Conservation (phyloP, 2,888 invertebrate species). For the Palloptera scutellata region DNA sequence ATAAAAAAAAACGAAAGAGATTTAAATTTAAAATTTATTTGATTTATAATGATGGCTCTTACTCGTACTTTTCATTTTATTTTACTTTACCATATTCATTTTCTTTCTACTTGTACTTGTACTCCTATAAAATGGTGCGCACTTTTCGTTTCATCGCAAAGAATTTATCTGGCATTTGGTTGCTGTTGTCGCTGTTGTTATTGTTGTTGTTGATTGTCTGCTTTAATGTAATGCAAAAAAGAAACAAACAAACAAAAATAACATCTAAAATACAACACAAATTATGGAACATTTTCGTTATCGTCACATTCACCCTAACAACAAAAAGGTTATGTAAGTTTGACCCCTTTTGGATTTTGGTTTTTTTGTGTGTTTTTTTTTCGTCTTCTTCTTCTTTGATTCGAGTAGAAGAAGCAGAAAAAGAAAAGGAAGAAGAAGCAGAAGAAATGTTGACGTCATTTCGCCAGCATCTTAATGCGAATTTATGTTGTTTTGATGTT, state of each 20-base stretch:
- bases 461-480: constrained; percentile 9
- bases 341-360: constrained; percentile 24
- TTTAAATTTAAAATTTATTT: constrained; percentile 29
- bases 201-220: neutral
- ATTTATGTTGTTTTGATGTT: neutral
- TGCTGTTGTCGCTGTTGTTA: neutral
- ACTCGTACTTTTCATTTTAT: constrained; percentile 36
- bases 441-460: constrained; percentile 25
- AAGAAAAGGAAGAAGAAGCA: neutral
- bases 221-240: constrained; percentile 9
- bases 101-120: neutral
- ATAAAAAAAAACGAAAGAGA: neutral
- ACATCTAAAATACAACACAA: constrained; percentile 22
- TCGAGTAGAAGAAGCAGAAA: neutral
- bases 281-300: constrained; percentile 29
- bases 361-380: constrained; percentile 15
- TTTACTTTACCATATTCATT: constrained; percentile 8
- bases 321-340: constrained; percentile 25
- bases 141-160: no score
- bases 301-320: neutral
- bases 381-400: neutral
- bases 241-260: no score
- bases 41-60: constrained; percentile 44
- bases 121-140: neutral
- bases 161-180: no score